Percentiles rank a stretch among this genome's conserved stretches.
Evolutionary conservation across 2,888 invertebrate genomes (phyloP).

Genomic region (Megaustenia siamemsis): DNA sequence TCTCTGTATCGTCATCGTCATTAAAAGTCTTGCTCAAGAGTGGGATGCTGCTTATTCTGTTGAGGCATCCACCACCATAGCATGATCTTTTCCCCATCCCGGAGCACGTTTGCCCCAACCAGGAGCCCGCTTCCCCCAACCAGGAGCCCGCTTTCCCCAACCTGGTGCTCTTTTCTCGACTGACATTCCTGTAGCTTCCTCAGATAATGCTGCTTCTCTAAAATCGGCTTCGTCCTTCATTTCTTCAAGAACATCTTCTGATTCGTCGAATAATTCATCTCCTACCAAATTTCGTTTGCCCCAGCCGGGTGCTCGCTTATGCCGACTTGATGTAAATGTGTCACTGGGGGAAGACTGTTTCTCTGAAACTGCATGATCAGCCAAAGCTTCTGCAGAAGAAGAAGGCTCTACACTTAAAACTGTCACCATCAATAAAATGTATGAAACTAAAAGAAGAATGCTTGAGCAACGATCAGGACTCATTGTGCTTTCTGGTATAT

Average conservation of each 20-base stretch:
- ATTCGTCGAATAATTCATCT: not conserved
- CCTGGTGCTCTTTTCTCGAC: slow-evolving; percentile 34
- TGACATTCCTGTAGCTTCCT: not conserved
- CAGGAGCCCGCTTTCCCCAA: slow-evolving; percentile 43
- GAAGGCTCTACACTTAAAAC: not conserved
- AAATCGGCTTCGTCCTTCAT: not conserved
- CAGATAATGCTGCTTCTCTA: not conserved
- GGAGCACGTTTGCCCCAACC: slow-evolving; percentile 45
- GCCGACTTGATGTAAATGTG: slow-evolving; percentile 10
- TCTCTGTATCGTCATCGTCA: not conserved
- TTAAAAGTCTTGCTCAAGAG: not conserved
- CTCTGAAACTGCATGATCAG: not conserved
- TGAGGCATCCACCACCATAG: not conserved
- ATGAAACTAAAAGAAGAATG: not conserved
- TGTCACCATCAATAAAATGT: not conserved
- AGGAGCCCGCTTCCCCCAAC: slow-evolving; percentile 37
- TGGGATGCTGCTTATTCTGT: not conserved
- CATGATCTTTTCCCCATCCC: slow-evolving; percentile 40
- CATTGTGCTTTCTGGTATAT: not conserved
- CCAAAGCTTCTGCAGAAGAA: not conserved
- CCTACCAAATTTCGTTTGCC: slow-evolving; percentile 14
- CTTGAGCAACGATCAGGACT: not conserved
- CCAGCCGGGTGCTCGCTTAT: slow-evolving; percentile 36
- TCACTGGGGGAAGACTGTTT: not conserved
- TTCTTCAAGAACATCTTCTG: slow-evolving; percentile 9